Percentiles rank a stretch among this genome's conserved stretches.
phyloP scores from a whole-genome alignment of 1,140 invertebrate genomes.

The Aethina tumida region DNA sequence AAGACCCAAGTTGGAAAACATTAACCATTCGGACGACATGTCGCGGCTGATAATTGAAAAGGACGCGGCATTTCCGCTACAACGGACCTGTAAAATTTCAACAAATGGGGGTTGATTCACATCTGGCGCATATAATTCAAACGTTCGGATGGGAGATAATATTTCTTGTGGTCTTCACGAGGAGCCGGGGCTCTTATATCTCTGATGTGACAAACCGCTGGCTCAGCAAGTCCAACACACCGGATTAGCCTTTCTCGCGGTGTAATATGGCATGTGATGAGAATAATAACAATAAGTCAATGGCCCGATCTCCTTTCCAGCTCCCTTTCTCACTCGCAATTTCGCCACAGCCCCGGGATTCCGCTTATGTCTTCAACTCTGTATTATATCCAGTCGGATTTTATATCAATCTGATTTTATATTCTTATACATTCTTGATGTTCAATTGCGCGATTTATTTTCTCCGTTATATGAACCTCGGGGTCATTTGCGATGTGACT shows the following conservation, averaged over 20 bases:
- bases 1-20: no score
- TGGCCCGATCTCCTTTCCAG: slow-evolving; percentile 17
- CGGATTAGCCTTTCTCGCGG: slow-evolving; percentile 26
- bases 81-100: no score
- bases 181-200: slow-evolving; percentile 24
- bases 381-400: no score
- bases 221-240: slow-evolving; percentile 25
- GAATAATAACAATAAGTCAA: slow-evolving; percentile 35
- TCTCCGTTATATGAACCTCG: no score
- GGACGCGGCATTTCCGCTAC: no score
- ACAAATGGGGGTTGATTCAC: slow-evolving; percentile 22
- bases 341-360: slow-evolving; percentile 9
- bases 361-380: slow-evolving; percentile 23
- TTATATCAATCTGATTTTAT: no score
- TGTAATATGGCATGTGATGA: slow-evolving; percentile 34
- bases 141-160: slow-evolving; percentile 26
- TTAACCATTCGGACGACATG: no score
- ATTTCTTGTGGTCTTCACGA: slow-evolving; percentile 23
- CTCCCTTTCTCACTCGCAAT: slow-evolving; percentile 4
- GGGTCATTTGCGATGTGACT: no score
- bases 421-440: no score
- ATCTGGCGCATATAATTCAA: slow-evolving; percentile 31
- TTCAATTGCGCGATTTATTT: no score
- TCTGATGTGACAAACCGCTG: slow-evolving; percentile 31
- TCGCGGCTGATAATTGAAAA: no score